Evolutionary conservation across 2,888 invertebrate species (phyloP), one percentile per base, ranked within the genome.

Genomic region (Aromia moschata): DNA sequence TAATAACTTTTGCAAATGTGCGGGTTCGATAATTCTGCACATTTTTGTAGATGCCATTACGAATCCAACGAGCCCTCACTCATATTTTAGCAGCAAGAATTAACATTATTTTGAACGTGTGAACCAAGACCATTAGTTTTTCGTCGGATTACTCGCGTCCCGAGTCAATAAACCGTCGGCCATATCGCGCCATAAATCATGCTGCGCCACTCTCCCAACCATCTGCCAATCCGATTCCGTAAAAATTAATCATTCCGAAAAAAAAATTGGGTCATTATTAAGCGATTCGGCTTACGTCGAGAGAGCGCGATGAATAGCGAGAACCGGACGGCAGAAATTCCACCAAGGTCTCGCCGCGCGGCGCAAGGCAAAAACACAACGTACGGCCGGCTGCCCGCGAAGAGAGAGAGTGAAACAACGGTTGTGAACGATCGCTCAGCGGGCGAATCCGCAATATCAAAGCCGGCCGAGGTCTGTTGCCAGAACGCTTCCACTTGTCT

Each of bases 401-500:
- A 53, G 56, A 58, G 64, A 64, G 64, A 64, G 64, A 64, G 64
- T 63, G 65, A 60, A 62, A n/a, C n/a, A n/a, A 60, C 65, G 63
- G 59, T 60, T 58, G 66, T 64, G 58, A 64, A 66, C 64, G 62
- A 65, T 62, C 62, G 62, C 65, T 60, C 59, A 56, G 62, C 62
- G 49, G 58, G 58, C 56, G 60, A 64, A 60, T 60, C 60, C 64
- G 54, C 58, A 56, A 53, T 53, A 53, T 53, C 53, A 53, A 53
- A 60, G 56, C 56, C 49, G 54, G 51, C 61, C 43, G 53, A 17
- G 41, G 53, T 41, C 51, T 51, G 46, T 44, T 49, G 33, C 38
- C 37, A 49, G 38, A 49, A 37, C 18, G 57, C 64, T 66, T 66
- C 67, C 67, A 67, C 67, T 66, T 65, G 63, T 66, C 65, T 68